phyloP scores from a whole-genome alignment of 1,140 invertebrate species.

The Drosophila obscura region DNA sequence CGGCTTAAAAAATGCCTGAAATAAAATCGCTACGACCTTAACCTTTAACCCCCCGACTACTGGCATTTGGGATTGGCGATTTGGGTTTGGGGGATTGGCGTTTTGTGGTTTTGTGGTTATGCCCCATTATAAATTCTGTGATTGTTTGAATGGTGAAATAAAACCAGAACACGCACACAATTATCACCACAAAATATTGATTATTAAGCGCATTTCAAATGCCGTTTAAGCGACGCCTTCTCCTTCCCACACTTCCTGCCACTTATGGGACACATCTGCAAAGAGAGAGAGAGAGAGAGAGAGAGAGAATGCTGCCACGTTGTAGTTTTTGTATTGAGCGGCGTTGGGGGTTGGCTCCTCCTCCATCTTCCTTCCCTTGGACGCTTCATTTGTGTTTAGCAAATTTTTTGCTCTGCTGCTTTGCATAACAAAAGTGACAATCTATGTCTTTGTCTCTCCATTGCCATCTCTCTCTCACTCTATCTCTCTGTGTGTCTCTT shows the following conservation, averaged over 20 bases:
- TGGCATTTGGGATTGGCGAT: not conserved
- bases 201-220: constrained; percentile 75
- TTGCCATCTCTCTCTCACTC: constrained; percentile 12
- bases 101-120: no score
- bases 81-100: no score
- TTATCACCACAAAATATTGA: constrained; percentile 78
- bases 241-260: not conserved
- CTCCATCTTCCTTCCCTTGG: constrained; percentile 25
- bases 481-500: constrained; percentile 11
- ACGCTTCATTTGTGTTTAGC: constrained; percentile 29
- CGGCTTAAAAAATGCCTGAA: constrained; percentile 1
- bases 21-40: not conserved
- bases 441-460: constrained; percentile 2
- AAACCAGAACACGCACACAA: constrained; percentile 69
- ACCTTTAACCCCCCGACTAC: not conserved
- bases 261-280: not conserved
- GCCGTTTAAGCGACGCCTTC: constrained; percentile 41
- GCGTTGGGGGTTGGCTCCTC: not conserved
- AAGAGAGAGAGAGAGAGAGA: not conserved
- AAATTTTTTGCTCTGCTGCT: constrained; percentile 56
- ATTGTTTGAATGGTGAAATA: constrained; percentile 25
- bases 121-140: constrained; percentile 6
- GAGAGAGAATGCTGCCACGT: constrained; percentile 16
- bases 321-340: constrained; percentile 43
- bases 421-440: constrained; percentile 77